Evolutionary conservation across 1,140 invertebrate genomes (phyloP).

Genomic region (Musca domestica): DNA sequence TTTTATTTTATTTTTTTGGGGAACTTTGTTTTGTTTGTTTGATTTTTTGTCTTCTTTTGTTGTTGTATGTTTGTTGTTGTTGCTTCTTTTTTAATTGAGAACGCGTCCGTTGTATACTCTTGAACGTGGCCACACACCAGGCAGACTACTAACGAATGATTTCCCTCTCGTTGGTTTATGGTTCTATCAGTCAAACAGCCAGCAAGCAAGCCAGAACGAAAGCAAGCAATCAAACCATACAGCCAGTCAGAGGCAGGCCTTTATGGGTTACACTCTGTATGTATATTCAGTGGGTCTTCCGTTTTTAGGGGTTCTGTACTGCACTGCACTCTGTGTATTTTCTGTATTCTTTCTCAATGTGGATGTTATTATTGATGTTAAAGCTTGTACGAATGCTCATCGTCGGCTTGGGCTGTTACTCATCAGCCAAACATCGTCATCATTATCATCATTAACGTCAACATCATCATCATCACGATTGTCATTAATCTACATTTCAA

Average conservation of each 20-base stretch:
- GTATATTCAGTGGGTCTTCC: not conserved
- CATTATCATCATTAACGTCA: too few relatives aligned
- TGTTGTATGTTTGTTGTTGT: not conserved
- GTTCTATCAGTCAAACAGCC: slow-evolving; percentile 2
- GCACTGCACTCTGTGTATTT: not conserved
- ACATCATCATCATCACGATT: too few relatives aligned
- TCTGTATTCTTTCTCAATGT: too few relatives aligned
- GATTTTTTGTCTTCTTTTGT: not conserved
- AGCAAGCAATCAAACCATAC: too few relatives aligned
- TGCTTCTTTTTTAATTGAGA: not conserved
- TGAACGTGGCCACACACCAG: slow-evolving; percentile 17
- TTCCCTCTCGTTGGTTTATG: slow-evolving; percentile 16
- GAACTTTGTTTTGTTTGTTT: not conserved
- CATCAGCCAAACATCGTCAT: too few relatives aligned
- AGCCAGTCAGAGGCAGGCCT: too few relatives aligned
- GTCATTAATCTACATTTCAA: too few relatives aligned
- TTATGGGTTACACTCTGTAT: not conserved
- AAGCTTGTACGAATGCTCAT: too few relatives aligned
- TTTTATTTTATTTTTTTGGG: not conserved
- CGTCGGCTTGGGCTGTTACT: too few relatives aligned
- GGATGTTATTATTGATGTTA: too few relatives aligned
- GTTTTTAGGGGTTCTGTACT: not conserved
- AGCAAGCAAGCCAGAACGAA: too few relatives aligned
- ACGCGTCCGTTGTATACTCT: slow-evolving; percentile 7
- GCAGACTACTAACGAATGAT: slow-evolving; percentile 19